A percentile compares a stretch with the other conserved stretches of the same genome.
Evolutionary conservation across 2,797 vertebrate species (phyloP).

Genomic region (Gymnodraco acuticeps): DNA sequence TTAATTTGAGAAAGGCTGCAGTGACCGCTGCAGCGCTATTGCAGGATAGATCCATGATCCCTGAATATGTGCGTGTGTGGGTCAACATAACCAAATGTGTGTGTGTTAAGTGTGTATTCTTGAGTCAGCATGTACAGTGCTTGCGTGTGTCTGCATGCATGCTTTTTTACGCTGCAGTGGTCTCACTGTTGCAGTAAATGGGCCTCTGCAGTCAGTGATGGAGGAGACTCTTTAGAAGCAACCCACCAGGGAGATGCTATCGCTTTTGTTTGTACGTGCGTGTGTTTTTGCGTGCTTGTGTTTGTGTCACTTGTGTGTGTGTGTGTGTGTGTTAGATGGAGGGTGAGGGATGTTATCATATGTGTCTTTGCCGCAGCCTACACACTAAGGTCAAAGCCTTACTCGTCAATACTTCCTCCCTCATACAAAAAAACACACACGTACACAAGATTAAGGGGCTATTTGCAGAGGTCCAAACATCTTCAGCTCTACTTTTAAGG

Average conservation of each 20-base stretch:
- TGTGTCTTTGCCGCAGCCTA: slow-evolving; percentile 72
- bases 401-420: slow-evolving; percentile 60
- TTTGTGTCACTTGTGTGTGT: slow-evolving; percentile 8
- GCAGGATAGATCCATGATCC: slow-evolving; percentile 38
- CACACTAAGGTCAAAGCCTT: slow-evolving; percentile 68
- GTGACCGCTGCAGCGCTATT: slow-evolving; percentile 61
- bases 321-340: slow-evolving; percentile 6
- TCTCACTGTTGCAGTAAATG: slow-evolving; percentile 69
- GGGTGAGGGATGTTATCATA: slow-evolving; percentile 66
- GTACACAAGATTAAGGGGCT: slow-evolving; percentile 16
- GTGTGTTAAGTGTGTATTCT: slow-evolving; percentile 39
- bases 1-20: slow-evolving; percentile 62
- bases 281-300: slow-evolving; percentile 42
- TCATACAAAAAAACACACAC: slow-evolving; percentile 6
- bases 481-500: slow-evolving; percentile 13
- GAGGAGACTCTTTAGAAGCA: slow-evolving; percentile 79
- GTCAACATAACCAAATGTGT: background rate
- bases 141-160: slow-evolving; percentile 23
- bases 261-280: slow-evolving; percentile 44
- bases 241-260: slow-evolving; percentile 71
- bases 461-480: slow-evolving; percentile 14
- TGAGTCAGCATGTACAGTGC: slow-evolving; percentile 62
- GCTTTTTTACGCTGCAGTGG: slow-evolving; percentile 54
- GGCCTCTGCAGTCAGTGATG: slow-evolving; percentile 78
- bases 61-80: slow-evolving; percentile 15